Percentiles rank a stretch among this genome's conserved stretches.
phyloP scores from a whole-genome alignment of 2,888 invertebrate genomes.

The Deilephila porcellus region DNA sequence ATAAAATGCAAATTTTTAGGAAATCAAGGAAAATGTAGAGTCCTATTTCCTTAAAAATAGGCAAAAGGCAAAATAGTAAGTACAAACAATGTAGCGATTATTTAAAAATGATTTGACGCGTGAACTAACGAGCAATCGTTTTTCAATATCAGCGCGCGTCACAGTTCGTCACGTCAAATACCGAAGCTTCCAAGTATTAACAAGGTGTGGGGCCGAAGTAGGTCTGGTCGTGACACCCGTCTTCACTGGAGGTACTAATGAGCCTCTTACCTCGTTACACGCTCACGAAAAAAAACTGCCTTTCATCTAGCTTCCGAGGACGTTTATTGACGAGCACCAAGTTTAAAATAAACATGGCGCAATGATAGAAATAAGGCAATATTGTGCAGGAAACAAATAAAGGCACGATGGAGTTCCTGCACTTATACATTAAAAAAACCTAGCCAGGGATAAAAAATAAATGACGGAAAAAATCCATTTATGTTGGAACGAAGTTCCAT shows the following conservation, averaged over 20 bases:
- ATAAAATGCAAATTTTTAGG: no score
- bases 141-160: conserved; percentile 20
- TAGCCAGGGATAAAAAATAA: no score
- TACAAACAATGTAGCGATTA: neutral
- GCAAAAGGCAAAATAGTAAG: no score
- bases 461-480: no score
- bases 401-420: no score
- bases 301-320: neutral
- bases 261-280: conserved; percentile 37
- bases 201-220: conserved; percentile 29
- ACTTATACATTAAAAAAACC: no score
- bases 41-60: no score
- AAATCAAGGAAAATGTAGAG: no score
- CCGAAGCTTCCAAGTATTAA: conserved; percentile 29
- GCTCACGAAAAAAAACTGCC: conserved; percentile 29
- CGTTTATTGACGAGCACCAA: neutral
- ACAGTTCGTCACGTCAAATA: conserved; percentile 26
- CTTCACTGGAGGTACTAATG: conserved; percentile 37
- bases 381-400: no score
- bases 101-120: neutral
- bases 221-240: conserved; percentile 31
- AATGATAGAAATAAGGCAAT: neutral
- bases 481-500: no score
- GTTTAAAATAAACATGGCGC: neutral
- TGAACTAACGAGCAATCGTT: conserved; percentile 4